phyloP scores from a whole-genome alignment of 2,888 invertebrate species.

The Machimus rusticus region DNA sequence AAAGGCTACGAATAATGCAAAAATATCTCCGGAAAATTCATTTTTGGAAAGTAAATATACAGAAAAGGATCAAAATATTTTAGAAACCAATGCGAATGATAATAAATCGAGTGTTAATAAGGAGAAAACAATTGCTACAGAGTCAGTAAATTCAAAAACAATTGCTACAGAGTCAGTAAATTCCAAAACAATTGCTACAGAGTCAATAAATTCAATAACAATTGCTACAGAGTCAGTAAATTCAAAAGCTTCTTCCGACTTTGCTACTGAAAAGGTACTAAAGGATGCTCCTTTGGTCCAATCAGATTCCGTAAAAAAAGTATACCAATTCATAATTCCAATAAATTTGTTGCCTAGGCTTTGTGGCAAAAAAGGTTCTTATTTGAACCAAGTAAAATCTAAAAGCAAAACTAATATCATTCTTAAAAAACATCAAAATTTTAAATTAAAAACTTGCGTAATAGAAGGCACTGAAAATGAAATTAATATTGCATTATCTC shows the following conservation, averaged over 20 bases:
- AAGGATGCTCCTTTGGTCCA: constrained; percentile 61
- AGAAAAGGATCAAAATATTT: constrained; percentile 51
- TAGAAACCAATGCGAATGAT: not conserved
- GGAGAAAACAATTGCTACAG: not conserved
- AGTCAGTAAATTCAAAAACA: not conserved
- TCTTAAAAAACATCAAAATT: constrained; percentile 76
- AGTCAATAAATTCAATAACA: not conserved
- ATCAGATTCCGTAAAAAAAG: constrained; percentile 57
- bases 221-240: not conserved
- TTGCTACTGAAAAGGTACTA: constrained; percentile 56
- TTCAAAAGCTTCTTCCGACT: not conserved
- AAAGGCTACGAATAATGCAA: constrained; percentile 59
- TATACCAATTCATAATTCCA: constrained; percentile 74
- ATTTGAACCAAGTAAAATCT: constrained; percentile 81
- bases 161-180: not conserved
- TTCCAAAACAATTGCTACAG: not conserved
- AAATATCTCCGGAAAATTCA: constrained; percentile 61
- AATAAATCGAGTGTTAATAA: not conserved
- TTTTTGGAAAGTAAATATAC: constrained; percentile 60
- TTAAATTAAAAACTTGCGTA: constrained; percentile 82
- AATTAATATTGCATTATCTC: constrained; percentile 81
- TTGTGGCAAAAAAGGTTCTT: constrained; percentile 84
- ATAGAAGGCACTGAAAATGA: constrained; percentile 81
- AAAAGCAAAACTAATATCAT: constrained; percentile 81
- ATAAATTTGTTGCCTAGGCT: constrained; percentile 82